Evolutionary conservation across 2,797 vertebrate species (phyloP), one percentile per base, ranked within the genome.

Genomic region (Cirrhinus molitorella): DNA sequence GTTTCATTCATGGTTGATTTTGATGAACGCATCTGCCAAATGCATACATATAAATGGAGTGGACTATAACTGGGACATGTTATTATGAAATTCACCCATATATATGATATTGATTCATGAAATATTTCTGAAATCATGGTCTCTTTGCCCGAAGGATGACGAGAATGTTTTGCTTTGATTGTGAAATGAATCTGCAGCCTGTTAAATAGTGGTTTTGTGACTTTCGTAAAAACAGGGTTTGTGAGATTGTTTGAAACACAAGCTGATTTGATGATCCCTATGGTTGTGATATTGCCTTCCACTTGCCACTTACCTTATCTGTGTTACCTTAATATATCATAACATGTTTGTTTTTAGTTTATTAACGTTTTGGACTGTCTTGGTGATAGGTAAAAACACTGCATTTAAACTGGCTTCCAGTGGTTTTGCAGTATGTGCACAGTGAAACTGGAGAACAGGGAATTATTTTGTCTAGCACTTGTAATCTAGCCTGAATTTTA

Each of bases 161-260:
- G 17, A 59, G 63, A 83, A 45, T 75, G 81, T 83, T 82, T 37
- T 66, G n/a, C 34, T 66, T 73, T 65, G 55, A 72, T 71, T 81
- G 80, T 82, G 47, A 75, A 55, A 66, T 31, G 57, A 81, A 49
- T 63, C 55, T 37, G 43, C 79, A n/a, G 67, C 40, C 70, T 65
- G 31, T 76, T 65, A n/a, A 8, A 63, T 37, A 12, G 17, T 73
- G 66, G 47, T 78, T 72, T 72, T 61, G 68, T 81, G 80, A 73
- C 68, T 61, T 81, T 73, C 61, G 67, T 37, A 72, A 81, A 40
- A 81, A 25, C 55, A 25, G 68, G 43, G 55, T 51, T 63, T 73
- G 28, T 81, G 43, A 49, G 25, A 51, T 73, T 37, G 19, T 72
- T 81, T 72, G 25, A 49, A 61, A 57, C 12, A 68, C 23, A 45